phyloP scores from a whole-genome alignment of 2,888 invertebrate genomes.

The Andrena bicolor region DNA sequence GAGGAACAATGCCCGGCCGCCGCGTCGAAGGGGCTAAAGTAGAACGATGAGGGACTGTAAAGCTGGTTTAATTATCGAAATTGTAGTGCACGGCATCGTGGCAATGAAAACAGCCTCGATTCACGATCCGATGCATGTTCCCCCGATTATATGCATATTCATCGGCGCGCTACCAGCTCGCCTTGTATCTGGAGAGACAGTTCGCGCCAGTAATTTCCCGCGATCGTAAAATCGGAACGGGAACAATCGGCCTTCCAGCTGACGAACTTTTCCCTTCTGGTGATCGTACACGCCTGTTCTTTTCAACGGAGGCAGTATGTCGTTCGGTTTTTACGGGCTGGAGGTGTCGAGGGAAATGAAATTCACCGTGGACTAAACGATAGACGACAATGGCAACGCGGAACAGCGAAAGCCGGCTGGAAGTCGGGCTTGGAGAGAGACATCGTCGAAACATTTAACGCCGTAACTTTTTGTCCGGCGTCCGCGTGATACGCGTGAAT shows the following conservation, averaged over 20 bases:
- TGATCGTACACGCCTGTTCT: not conserved
- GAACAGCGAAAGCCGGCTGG: not conserved
- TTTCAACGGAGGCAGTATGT: slow-evolving; percentile 36
- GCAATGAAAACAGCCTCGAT: slow-evolving; percentile 40
- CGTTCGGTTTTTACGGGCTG: slow-evolving; percentile 36
- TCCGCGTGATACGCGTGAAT: not conserved
- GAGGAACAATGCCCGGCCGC: slow-evolving; percentile 1
- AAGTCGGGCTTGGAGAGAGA: not conserved
- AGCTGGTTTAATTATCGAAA: slow-evolving; percentile 57
- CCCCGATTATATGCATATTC: slow-evolving; percentile 50
- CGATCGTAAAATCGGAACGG: slow-evolving; percentile 42
- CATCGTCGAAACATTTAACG: slow-evolving; percentile 20
- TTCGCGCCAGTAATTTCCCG: slow-evolving; percentile 38
- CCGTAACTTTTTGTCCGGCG: not conserved
- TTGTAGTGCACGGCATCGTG: slow-evolving; percentile 31
- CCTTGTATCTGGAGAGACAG: slow-evolving; percentile 11
- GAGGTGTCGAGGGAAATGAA: slow-evolving; percentile 47
- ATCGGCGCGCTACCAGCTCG: slow-evolving; percentile 16
- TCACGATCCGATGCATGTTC: slow-evolving; percentile 46
- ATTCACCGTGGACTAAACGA: slow-evolving; percentile 47
- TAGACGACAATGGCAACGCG: slow-evolving; percentile 34
- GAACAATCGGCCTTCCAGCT: slow-evolving; percentile 48
- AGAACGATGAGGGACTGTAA: slow-evolving; percentile 5
- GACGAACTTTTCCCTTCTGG: slow-evolving; percentile 27
- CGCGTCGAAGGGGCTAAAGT: slow-evolving; percentile 18